Base-by-base conservation (phyloP, 2,888 invertebrate genomes). In the Noctua janthe region DNA sequence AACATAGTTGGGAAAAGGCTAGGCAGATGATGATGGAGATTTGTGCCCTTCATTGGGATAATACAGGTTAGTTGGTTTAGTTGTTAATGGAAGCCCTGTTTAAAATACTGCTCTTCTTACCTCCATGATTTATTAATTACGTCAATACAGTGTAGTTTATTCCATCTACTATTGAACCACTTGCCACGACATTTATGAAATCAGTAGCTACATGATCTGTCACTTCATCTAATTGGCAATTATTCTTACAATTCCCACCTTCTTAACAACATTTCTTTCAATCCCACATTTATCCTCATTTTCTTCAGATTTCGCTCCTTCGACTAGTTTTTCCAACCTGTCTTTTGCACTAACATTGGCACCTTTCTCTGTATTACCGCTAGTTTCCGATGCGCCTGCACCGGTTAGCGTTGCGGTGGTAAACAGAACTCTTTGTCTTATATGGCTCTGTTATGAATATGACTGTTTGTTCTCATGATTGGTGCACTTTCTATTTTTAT, bases 301-400 rank as follows among this genome's bases (percentile, higher is more conserved):
- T 49, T 74, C 70, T 71, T 66, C n/a, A 64, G 56, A 74, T 86
- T 77, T 86, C 74, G 64, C 74, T 70, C 67, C 17, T 67, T 72
- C 67, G 39, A 54, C 77, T 62, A 74, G 86, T 86, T 85, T 82
- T 85, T 76, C 39, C 49, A 79, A 23, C 70, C 74, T 20, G 72
- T 62, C 62, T 74, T 79, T 67, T 47, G 54, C 59, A 70, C 74
- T 64, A 13, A 47, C n/a, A 80, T 85, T 89, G 82, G 74, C 88
- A 90, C 87, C 90, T 91, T 91, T 91, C 91, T 81, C 90, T 79
- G 71, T 51, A 49, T 74, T 76, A 81, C 73, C 72, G 80, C 70
- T 85, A 80, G 81, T 83, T 87, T 76, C 82, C 56, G 54, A 49
- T 71, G 87, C 83, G 71, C 74, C 4, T 20, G 84, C 82, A 77